Conservation (phyloP, 1,140 invertebrate species). For the Grapholita molesta region DNA sequence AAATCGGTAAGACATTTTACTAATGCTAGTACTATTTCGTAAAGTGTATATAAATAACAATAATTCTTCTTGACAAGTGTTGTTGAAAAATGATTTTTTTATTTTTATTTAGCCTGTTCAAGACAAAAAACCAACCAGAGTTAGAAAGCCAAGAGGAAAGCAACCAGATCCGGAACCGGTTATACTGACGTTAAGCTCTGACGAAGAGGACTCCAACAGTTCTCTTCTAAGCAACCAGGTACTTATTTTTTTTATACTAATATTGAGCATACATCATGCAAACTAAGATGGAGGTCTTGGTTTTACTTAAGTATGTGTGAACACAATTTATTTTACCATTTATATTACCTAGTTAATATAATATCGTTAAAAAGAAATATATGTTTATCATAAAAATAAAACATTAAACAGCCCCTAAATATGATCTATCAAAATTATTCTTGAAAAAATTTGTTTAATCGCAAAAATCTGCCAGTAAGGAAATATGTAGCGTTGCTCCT, state of each 20-base stretch:
- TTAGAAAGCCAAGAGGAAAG: constrained; percentile 64
- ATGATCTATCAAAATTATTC: too few relatives aligned
- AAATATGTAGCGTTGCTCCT: too few relatives aligned
- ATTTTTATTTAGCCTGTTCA: constrained; percentile 24
- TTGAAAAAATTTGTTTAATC: too few relatives aligned
- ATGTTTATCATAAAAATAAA: too few relatives aligned
- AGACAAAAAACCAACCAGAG: constrained; percentile 60
- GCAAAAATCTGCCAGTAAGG: too few relatives aligned
- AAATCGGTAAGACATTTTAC: constrained; percentile 51
- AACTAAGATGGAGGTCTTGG: background rate
- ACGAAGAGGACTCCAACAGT: constrained; percentile 80
- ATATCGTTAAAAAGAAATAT: too few relatives aligned
- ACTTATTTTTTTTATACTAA: constrained; percentile 21
- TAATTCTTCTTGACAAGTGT: background rate
- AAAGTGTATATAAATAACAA: background rate
- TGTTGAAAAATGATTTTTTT: background rate
- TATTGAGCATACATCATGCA: background rate
- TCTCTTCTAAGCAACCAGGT: constrained; percentile 62
- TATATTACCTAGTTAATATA: too few relatives aligned
- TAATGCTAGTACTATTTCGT: background rate
- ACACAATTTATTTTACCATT: too few relatives aligned
- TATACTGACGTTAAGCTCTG: constrained; percentile 82
- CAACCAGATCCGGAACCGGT: constrained; percentile 80
- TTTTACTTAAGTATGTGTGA: too few relatives aligned
- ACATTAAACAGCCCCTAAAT: too few relatives aligned